These are phyloP conservation scores for Aproaerema taeniolella DNA, from an alignment of 2,888 invertebrate species.

Conservation along the genomic window DNA sequence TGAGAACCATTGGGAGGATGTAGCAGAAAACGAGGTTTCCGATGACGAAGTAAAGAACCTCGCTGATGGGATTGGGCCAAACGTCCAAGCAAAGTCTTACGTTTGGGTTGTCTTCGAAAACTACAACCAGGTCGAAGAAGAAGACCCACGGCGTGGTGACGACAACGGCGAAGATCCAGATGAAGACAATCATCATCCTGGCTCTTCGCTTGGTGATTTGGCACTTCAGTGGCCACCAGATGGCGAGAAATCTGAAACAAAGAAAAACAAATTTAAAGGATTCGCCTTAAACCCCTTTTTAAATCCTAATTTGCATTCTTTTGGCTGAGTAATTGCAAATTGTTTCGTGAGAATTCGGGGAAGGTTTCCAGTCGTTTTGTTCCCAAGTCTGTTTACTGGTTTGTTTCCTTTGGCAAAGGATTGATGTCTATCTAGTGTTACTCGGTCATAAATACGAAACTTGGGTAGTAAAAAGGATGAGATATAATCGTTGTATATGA, in stretches of 20 bases:
- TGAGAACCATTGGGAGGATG: conserved; percentile 92
- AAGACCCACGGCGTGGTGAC: conserved; percentile 94
- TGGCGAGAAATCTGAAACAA: conserved; percentile 93
- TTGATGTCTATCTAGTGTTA: no score
- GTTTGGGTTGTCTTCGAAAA: conserved; percentile 85
- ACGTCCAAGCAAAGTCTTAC: conserved; percentile 87
- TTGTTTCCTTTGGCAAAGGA: no score
- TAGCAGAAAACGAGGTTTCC: conserved; percentile 94
- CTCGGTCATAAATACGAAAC: no score
- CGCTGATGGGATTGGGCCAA: conserved; percentile 91
- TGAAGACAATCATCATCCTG: conserved; percentile 90
- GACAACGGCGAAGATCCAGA: conserved; percentile 91
- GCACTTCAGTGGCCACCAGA: conserved; percentile 95
- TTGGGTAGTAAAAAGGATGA: no score
- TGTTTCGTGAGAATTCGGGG: background rate
- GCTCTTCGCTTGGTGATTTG: conserved; percentile 94
- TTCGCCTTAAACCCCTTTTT: background rate
- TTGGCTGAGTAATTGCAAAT: background rate
- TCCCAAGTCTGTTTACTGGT: no score
- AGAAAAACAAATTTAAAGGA: conserved; percentile 21
- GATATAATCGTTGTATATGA: no score
- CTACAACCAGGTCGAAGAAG: conserved; percentile 88
- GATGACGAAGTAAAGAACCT: conserved; percentile 90
- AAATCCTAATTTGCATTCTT: background rate
- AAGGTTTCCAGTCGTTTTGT: background rate